Evolutionary conservation across 2,113 vertebrate genomes (phyloP).

Genomic region (Scolopax mira): DNA sequence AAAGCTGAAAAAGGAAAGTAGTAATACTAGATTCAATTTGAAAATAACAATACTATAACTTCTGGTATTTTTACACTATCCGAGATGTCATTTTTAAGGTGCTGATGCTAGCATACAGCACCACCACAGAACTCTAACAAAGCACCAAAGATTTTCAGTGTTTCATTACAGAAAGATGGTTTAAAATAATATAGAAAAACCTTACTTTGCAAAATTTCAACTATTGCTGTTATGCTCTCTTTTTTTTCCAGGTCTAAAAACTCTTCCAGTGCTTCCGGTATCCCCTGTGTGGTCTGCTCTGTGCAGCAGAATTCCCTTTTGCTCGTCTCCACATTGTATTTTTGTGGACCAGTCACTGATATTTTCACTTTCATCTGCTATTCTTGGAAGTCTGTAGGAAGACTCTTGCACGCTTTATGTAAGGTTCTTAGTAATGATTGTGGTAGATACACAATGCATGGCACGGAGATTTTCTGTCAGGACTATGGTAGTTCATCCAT

Average conservation of each 20-base stretch:
- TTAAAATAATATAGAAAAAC: not conserved
- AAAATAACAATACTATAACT: not conserved
- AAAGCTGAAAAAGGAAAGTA: not conserved
- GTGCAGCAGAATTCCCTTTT: not conserved
- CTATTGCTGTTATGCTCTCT: not conserved
- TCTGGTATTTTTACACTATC: not conserved
- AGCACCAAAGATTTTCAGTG: not conserved
- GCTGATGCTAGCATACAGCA: not conserved
- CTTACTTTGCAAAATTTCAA: not conserved
- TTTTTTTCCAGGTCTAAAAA: not conserved
- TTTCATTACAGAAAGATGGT: not conserved
- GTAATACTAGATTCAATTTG: not conserved
- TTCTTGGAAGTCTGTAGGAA: not conserved
- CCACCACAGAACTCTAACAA: not conserved
- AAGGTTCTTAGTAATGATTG: not conserved
- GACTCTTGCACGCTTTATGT: rapidly evolving
- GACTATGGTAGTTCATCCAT: not conserved
- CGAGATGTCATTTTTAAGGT: not conserved
- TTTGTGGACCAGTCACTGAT: not conserved
- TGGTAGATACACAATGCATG: not conserved
- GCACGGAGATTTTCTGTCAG: not conserved
- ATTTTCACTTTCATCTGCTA: not conserved
- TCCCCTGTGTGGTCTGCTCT: not conserved
- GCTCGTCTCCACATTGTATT: not conserved
- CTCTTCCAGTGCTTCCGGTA: not conserved